Conservation (phyloP, 2,888 invertebrate species). For the Lumbricus terrestris region DNA sequence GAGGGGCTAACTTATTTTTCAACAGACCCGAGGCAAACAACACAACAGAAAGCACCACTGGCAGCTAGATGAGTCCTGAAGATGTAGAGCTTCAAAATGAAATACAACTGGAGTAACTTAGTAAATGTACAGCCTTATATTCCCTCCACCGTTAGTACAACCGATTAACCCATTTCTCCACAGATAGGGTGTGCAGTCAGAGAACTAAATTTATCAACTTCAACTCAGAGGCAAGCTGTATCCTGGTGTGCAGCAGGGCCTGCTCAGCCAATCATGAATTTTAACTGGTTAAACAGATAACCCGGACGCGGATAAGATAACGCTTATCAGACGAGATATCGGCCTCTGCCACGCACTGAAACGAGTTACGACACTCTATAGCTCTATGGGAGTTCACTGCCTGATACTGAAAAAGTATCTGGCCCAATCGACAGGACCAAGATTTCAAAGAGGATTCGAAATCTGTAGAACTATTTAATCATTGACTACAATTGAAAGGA, state of each 20-base stretch:
- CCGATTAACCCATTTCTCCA: background rate
- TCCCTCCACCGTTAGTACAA: background rate
- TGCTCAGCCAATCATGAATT: background rate
- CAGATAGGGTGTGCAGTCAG: too few species aligned
- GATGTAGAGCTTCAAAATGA: background rate
- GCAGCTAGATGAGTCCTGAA: too few species aligned
- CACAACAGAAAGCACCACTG: too few species aligned
- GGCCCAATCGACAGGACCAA: background rate
- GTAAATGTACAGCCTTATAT: background rate
- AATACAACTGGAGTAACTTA: background rate
- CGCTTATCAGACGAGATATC: background rate
- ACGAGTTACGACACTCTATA: background rate
- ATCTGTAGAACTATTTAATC: background rate
- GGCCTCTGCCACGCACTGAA: too few species aligned
- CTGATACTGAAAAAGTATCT: background rate
- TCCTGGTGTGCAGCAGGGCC: background rate
- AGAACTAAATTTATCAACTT: background rate
- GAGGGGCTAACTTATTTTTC: too few species aligned
- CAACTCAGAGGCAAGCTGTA: background rate
- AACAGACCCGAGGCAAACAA: too few species aligned
- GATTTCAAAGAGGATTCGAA: background rate
- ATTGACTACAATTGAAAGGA: background rate
- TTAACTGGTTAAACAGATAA: background rate
- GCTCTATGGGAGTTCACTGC: background rate
- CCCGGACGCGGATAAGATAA: background rate